Conservation (phyloP, 2,113 vertebrate species). For the Theristicus caerulescens region DNA sequence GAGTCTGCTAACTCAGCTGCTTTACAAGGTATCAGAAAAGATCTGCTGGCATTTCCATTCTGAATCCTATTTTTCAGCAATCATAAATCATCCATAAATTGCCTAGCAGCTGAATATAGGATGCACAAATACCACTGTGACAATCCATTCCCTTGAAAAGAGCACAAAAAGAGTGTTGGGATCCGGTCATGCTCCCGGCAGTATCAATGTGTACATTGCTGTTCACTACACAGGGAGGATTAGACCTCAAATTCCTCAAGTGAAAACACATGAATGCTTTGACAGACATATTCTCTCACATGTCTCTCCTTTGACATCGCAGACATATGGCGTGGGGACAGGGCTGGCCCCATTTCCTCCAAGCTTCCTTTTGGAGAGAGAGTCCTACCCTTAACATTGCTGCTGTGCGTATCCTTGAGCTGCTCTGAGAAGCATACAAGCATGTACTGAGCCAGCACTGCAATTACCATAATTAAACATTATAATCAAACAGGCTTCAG, state of each 20-base stretch:
- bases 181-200: not conserved
- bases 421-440: not conserved
- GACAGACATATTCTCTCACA: not conserved
- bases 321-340: not conserved
- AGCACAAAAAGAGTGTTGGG: not conserved
- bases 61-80: not conserved
- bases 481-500: not conserved
- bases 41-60: not conserved
- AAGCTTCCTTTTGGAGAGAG: not conserved
- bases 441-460: not conserved
- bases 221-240: not conserved
- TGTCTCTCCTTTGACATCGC: not conserved
- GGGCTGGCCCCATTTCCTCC: not conserved
- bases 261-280: not conserved
- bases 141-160: not conserved
- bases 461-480: slow-evolving; percentile 24
- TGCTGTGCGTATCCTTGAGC: not conserved
- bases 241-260: not conserved
- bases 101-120: not conserved
- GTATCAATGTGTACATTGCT: not conserved
- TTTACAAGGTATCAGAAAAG: not conserved
- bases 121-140: not conserved
- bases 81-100: not conserved
- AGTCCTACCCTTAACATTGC: not conserved
- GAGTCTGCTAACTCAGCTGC: not conserved